Conservation (phyloP, 2,888 invertebrate genomes). For the Coenonympha arcania region DNA sequence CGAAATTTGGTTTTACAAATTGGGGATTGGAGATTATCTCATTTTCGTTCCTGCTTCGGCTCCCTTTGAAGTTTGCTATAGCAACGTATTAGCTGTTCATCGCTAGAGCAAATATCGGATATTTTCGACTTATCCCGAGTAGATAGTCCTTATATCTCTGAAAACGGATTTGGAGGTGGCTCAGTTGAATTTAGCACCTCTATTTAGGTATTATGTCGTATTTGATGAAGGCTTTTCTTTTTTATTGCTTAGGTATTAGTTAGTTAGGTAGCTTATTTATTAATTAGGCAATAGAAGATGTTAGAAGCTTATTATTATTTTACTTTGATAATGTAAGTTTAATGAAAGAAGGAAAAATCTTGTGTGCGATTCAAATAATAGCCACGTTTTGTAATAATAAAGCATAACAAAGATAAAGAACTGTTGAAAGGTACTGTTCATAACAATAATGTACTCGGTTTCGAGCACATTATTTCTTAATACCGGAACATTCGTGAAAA, state of each 20-base stretch:
- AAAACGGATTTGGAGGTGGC: too few relatives aligned
- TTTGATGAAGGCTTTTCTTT: background rate
- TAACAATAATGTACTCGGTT: too few relatives aligned
- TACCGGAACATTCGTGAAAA: slow-evolving; percentile 6
- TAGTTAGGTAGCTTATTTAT: too few relatives aligned
- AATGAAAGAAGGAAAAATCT: slow-evolving; percentile 31
- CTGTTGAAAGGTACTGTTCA: background rate
- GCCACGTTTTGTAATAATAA: slow-evolving; percentile 7
- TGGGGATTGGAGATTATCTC: too few relatives aligned
- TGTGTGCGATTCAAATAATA: slow-evolving; percentile 14
- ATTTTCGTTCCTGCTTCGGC: too few relatives aligned
- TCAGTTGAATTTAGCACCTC: background rate
- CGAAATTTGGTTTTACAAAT: too few relatives aligned
- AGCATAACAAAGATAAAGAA: background rate
- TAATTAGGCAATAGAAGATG: background rate
- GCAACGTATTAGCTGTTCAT: too few relatives aligned
- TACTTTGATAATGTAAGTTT: slow-evolving; percentile 36
- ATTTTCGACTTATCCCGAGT: too few relatives aligned
- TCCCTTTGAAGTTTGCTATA: too few relatives aligned
- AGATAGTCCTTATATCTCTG: too few relatives aligned
- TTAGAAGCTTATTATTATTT: slow-evolving; percentile 3
- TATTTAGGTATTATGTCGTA: background rate
- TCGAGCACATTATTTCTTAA: background rate
- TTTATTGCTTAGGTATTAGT: background rate
- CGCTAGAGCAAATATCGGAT: too few relatives aligned